A percentile compares a stretch with the other conserved stretches of the same genome.
These are phyloP conservation scores for Drosophila albomicans DNA, from an alignment of 1,140 invertebrate genomes.

Conservation along the genomic window DNA sequence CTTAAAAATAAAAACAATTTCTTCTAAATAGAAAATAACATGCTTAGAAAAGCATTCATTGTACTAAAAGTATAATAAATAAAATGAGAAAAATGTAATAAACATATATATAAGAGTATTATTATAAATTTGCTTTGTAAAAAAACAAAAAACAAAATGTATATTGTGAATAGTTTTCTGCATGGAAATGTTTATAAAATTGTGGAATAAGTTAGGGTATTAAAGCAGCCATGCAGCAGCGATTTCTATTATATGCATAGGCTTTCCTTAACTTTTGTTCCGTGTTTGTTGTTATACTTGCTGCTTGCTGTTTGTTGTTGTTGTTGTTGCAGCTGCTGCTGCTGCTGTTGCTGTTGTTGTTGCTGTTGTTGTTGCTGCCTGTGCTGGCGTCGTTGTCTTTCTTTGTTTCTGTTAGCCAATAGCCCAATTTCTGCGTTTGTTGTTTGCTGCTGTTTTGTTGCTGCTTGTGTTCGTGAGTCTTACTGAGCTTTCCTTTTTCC, in stretches of 20 bases:
- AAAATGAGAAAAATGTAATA: too few species aligned
- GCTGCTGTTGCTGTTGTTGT: slow-evolving; percentile 5
- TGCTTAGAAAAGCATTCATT: too few species aligned
- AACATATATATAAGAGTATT: too few species aligned
- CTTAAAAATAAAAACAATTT: too few species aligned
- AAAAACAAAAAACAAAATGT: too few species aligned
- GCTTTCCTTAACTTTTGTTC: slow-evolving; percentile 10
- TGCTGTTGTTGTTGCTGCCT: slow-evolving; percentile 13
- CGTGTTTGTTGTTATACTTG: not conserved
- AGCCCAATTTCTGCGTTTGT: slow-evolving; percentile 59
- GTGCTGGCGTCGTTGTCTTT: slow-evolving; percentile 24
- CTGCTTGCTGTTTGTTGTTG: not conserved
- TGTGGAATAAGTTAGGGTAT: not conserved
- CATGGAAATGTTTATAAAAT: not conserved
- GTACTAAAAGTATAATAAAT: too few species aligned
- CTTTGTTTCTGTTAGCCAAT: slow-evolving; percentile 46
- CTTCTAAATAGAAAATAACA: too few species aligned
- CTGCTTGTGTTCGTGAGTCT: slow-evolving; percentile 41
- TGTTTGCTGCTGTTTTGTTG: slow-evolving; percentile 39
- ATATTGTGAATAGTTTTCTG: too few species aligned
- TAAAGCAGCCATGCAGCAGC: not conserved
- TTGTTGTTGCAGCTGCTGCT: slow-evolving; percentile 10
- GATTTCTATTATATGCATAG: slow-evolving; percentile 6
- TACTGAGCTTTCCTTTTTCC: slow-evolving; percentile 55
- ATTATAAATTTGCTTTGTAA: too few species aligned